Conservation (phyloP, 1,140 invertebrate genomes). For the Philopotamus ludificatus region DNA sequence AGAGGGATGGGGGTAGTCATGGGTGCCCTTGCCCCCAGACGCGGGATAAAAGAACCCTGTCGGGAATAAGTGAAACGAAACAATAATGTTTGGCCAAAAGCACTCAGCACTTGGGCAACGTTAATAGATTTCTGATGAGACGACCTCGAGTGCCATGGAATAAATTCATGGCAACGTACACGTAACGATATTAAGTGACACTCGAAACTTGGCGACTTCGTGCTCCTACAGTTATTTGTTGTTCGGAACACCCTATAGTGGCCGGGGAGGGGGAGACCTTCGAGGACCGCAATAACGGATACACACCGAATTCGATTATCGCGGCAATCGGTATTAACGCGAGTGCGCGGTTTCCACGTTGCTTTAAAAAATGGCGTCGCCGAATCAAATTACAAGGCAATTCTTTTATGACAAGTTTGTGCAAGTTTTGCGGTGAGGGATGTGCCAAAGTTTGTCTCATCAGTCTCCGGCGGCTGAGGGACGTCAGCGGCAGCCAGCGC, state of each 20-base stretch:
- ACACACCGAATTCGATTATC: too few relatives aligned
- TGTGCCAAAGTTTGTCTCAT: constrained; percentile 32
- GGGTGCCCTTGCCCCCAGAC: too few relatives aligned
- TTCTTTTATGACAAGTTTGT: constrained; percentile 17
- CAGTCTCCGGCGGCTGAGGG: constrained; percentile 28
- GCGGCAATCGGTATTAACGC: too few relatives aligned
- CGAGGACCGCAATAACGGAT: too few relatives aligned
- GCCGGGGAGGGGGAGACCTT: too few relatives aligned
- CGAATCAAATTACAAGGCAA: constrained; percentile 8
- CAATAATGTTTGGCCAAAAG: constrained; percentile 26
- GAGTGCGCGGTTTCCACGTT: too few relatives aligned
- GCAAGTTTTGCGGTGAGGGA: constrained; percentile 17
- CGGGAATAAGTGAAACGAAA: constrained; percentile 9
- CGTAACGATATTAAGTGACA: constrained; percentile 31
- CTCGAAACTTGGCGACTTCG: constrained; percentile 22
- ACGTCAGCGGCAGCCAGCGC: constrained; percentile 13
- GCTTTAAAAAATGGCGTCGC: background rate
- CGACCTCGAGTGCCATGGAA: constrained; percentile 18
- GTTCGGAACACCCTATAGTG: constrained; percentile 1
- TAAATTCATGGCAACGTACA: constrained; percentile 23
- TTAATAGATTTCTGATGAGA: constrained; percentile 36
- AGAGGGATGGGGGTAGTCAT: background rate
- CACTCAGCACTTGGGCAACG: constrained; percentile 8
- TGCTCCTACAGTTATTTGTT: constrained; percentile 28
- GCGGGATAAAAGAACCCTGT: background rate